Conservation (phyloP, 2,888 invertebrate genomes). For the Andricus curvator region DNA sequence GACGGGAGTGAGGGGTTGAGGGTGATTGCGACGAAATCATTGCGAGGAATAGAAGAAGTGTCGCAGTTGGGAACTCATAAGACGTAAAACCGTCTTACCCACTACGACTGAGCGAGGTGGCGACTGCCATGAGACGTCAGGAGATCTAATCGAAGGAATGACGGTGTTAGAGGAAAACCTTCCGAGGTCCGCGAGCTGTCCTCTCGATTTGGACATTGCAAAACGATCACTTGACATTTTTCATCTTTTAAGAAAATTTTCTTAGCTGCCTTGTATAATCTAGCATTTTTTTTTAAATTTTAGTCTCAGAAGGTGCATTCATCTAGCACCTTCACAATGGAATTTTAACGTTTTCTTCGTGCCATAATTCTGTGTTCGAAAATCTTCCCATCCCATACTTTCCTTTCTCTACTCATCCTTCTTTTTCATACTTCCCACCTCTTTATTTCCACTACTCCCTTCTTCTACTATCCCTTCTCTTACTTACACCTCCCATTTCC, state of each 20-base stretch:
- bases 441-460: too few relatives aligned
- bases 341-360: too few relatives aligned
- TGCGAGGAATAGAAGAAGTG: constrained; percentile 79
- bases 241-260: background rate
- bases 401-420: too few relatives aligned
- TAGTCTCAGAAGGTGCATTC: too few relatives aligned
- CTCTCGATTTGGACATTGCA: background rate
- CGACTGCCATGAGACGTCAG: constrained; percentile 50
- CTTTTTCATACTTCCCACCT: too few relatives aligned
- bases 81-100: constrained; percentile 70
- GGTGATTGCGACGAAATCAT: constrained; percentile 79
- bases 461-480: too few relatives aligned
- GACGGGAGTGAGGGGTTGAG: constrained; percentile 48
- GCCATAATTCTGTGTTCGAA: too few relatives aligned
- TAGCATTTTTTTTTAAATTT: too few relatives aligned
- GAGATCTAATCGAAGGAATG: constrained; percentile 45
- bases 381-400: too few relatives aligned
- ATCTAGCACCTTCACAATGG: too few relatives aligned
- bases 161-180: constrained; percentile 23
- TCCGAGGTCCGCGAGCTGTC: too few relatives aligned
- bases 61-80: constrained; percentile 77
- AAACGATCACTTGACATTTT: constrained; percentile 13
- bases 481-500: too few relatives aligned
- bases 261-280: background rate
- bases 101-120: constrained; percentile 51